Evolutionary conservation across 2,113 vertebrate genomes (phyloP).

Genomic region (Zapus hudsonius): DNA sequence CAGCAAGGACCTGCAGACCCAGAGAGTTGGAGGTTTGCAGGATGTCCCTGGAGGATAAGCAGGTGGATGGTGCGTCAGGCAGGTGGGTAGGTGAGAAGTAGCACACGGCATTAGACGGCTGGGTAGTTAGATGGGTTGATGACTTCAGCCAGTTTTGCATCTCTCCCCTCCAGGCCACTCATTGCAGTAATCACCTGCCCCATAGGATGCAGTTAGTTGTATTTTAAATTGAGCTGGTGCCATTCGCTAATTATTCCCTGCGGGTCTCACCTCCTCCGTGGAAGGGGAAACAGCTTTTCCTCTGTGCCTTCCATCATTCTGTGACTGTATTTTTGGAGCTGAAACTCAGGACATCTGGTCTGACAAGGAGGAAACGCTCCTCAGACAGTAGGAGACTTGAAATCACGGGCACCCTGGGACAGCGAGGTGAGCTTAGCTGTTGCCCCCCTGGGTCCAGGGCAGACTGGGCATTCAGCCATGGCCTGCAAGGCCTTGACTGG

Average conservation of each 20-base stretch:
- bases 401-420: slow-evolving; percentile 17
- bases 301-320: slow-evolving; percentile 45
- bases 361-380: slow-evolving; percentile 25
- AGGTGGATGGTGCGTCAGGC: not conserved
- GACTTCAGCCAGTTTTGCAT: not conserved
- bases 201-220: slow-evolving; percentile 43
- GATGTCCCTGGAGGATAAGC: not conserved
- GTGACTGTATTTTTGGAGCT: slow-evolving; percentile 58
- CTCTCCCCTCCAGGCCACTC: slow-evolving; percentile 41
- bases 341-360: slow-evolving; percentile 63
- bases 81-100: not conserved
- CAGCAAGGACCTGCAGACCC: not conserved
- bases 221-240: slow-evolving; percentile 69
- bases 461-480: slow-evolving; percentile 52
- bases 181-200: slow-evolving; percentile 51
- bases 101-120: not conserved
- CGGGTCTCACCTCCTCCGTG: slow-evolving; percentile 60
- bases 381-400: not conserved
- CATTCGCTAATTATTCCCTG: slow-evolving; percentile 68
- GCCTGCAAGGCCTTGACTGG: slow-evolving; percentile 36
- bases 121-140: not conserved
- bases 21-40: not conserved
- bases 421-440: not conserved
- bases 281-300: slow-evolving; percentile 58
- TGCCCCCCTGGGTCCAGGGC: not conserved